Conservation (phyloP, 2,797 vertebrate genomes). For the Acipenser ruthenus region DNA sequence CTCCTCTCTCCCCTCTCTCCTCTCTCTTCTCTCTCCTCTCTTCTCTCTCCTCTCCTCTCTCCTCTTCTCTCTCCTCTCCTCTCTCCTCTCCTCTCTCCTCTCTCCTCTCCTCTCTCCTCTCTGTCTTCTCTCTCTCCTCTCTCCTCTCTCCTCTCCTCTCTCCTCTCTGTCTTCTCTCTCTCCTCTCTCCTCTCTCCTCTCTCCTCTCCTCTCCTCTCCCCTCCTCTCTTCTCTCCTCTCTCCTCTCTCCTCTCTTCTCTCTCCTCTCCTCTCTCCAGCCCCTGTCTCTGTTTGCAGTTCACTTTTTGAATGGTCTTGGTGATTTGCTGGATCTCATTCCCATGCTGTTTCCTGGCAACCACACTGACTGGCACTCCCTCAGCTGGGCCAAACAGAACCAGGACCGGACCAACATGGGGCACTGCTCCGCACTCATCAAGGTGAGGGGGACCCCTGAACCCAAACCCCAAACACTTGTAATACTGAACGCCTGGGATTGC, state of each 20-base stretch:
- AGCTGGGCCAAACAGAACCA: slow-evolving; percentile 22
- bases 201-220: too few relatives aligned
- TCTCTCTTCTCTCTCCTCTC: background rate
- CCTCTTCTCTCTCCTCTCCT: too few relatives aligned
- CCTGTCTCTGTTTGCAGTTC: slow-evolving; percentile 64
- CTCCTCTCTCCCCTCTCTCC: too few relatives aligned
- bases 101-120: background rate
- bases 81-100: background rate
- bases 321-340: slow-evolving; percentile 85
- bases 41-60: too few relatives aligned
- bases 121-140: too few relatives aligned
- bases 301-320: slow-evolving; percentile 76
- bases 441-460: too few relatives aligned
- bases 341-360: slow-evolving; percentile 46
- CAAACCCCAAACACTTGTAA: too few relatives aligned
- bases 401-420: slow-evolving; percentile 38
- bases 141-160: slow-evolving; percentile 27
- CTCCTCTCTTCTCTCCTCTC: background rate
- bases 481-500: too few relatives aligned
- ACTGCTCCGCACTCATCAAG: slow-evolving; percentile 66
- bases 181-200: slow-evolving; percentile 27
- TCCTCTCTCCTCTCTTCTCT: background rate
- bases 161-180: too few relatives aligned
- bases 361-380: slow-evolving; percentile 12
- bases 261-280: slow-evolving; percentile 48